Evolutionary conservation across 2,797 vertebrate genomes (phyloP), one percentile per base, ranked within the genome.

Genomic region (Bradypodion ventrale): DNA sequence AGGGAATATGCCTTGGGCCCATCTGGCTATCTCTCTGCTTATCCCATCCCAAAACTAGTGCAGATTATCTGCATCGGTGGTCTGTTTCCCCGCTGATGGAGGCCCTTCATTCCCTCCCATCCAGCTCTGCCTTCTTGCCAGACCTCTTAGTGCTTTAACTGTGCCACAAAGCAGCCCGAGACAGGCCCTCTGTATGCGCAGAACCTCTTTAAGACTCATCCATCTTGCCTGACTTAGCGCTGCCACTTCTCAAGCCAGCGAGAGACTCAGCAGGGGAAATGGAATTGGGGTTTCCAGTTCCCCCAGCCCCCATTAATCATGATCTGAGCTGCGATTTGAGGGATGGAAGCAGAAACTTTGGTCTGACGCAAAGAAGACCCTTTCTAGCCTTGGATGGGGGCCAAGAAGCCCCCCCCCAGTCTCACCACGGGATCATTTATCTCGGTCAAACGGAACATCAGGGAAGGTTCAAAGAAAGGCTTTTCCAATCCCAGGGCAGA

Each of bases 361-460:
- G 29, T 68, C 78, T 46, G 72, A 70, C 62, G 62, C 29, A 29
- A 63, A 69, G 70, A 25, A 75, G 72, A 23, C 21, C 13, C n/a
- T 35, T 35, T 40, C 37, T 40, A 23, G 35, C 42, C 32, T 72
- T 84, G 75, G 76, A 68, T 40, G 21, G 35, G 10, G 68, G 10
- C 42, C 32, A 23, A 9, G 40, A 35, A 74, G 69, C 16, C 78
- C 60, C 62, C 35, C n/a, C n/a, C n/a, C 29, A n/a, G 37, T 37
- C 56, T 76, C 49, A 3, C 84, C 5, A 10, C 59, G 63, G 62
- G 42, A 46, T 63, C 10, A 75, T 85, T 81, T 76, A 66, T 85
- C 73, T 81, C 69, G 73, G n/a, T n/a, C 37, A 59, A 52, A 44
- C 40, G 23, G 40, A 56, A 66, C 68, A 8, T 74, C 44, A 66